phyloP scores from a whole-genome alignment of 2,113 vertebrate genomes.

The Colinus virginianus region DNA sequence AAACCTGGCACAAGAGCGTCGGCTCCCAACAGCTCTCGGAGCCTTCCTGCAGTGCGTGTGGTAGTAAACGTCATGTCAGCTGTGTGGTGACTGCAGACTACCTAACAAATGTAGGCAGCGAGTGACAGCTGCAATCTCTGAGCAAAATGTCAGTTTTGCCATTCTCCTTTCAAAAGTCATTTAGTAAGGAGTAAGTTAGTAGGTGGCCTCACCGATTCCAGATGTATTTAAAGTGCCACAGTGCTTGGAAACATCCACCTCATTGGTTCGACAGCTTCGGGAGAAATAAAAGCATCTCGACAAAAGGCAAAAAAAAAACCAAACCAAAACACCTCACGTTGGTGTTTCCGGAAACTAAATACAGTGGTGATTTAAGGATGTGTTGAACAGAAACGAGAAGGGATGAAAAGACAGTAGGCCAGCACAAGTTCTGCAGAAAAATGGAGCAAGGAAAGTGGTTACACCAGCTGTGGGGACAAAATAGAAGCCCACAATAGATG shows the following conservation, averaged over 20 bases:
- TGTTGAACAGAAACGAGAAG: not conserved
- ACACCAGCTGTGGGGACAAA: not conserved
- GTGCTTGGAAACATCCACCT: constrained; percentile 26
- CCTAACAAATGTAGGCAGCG: constrained; percentile 19
- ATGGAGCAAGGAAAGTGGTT: not conserved
- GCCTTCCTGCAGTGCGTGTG: not conserved
- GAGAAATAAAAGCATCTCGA: not conserved
- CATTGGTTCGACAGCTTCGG: not conserved
- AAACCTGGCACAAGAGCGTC: not conserved
- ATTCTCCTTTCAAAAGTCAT: not conserved
- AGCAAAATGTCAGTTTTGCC: not conserved
- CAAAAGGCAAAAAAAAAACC: not conserved
- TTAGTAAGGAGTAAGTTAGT: not conserved
- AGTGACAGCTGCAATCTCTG: not conserved
- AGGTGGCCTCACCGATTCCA: constrained; percentile 10
- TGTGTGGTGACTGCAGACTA: not conserved
- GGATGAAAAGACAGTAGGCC: not conserved
- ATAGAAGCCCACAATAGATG: not conserved
- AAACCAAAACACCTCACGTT: not conserved
- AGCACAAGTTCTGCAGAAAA: not conserved
- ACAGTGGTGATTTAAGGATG: not conserved
- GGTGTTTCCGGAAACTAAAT: not conserved
- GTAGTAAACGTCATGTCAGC: not conserved
- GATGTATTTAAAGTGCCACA: not conserved
- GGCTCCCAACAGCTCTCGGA: not conserved